phyloP scores from a whole-genome alignment of 2,113 vertebrate species.

The Passer domesticus region DNA sequence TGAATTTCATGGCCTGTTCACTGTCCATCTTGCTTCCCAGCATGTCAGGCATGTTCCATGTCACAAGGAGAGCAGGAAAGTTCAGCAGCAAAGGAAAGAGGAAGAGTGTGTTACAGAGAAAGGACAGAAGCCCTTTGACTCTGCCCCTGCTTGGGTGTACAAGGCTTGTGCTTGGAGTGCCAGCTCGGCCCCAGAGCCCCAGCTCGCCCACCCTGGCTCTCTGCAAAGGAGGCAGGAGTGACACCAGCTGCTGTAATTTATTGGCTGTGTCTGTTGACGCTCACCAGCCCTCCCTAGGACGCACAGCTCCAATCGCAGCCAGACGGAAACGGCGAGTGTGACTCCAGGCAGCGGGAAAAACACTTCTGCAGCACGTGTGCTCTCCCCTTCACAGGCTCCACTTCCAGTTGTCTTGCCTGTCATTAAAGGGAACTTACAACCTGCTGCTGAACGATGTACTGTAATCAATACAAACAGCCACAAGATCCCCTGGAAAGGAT shows the following conservation, averaged over 20 bases:
- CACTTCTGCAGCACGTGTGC: background rate
- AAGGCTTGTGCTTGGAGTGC: background rate
- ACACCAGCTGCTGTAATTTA: background rate
- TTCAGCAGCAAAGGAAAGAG: background rate
- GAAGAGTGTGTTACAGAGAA: background rate
- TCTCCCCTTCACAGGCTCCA: background rate
- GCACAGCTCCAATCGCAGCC: background rate
- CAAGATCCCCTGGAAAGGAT: background rate
- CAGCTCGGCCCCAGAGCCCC: background rate
- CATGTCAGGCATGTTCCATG: rapidly evolving
- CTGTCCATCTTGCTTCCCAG: background rate
- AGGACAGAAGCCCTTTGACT: background rate
- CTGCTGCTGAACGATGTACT: background rate
- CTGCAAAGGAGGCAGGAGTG: background rate
- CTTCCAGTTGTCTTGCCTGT: slow-evolving; percentile 11
- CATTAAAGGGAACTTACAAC: slow-evolving; percentile 7
- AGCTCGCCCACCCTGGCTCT: background rate
- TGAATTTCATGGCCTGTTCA: background rate
- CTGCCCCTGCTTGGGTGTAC: background rate
- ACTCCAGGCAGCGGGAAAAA: background rate
- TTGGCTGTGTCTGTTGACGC: background rate
- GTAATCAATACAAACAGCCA: slow-evolving; percentile 1
- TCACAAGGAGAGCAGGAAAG: background rate
- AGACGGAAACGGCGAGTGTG: rapidly evolving
- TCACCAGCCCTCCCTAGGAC: background rate